Evolutionary conservation across 2,888 invertebrate species (phyloP).

Genomic region (Euproctis similis): DNA sequence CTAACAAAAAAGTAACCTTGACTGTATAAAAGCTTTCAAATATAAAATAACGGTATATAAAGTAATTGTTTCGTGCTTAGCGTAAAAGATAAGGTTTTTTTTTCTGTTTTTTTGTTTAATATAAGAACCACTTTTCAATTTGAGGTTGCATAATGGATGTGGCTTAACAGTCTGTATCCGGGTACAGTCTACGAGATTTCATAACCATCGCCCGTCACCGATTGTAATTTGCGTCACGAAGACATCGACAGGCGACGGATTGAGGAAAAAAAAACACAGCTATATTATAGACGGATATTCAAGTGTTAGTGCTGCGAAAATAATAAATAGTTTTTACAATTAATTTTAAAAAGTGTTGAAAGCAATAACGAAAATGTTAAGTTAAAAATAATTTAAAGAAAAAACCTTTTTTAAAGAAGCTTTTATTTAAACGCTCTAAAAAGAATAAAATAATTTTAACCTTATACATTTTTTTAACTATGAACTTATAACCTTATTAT

Average conservation of each 20-base stretch:
- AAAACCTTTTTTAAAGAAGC: too few species aligned
- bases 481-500: too few species aligned
- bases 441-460: too few species aligned
- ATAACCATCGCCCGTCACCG: slow-evolving; percentile 4
- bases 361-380: too few species aligned
- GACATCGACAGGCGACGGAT: neutral
- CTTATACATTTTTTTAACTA: too few species aligned
- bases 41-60: slow-evolving; percentile 5
- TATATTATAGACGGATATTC: neutral
- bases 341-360: too few species aligned
- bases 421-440: too few species aligned
- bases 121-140: slow-evolving; percentile 5
- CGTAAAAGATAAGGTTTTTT: neutral
- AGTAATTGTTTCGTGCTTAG: slow-evolving; percentile 2
- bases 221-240: slow-evolving; percentile 7
- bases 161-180: slow-evolving; percentile 7
- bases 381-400: too few species aligned
- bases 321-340: too few species aligned
- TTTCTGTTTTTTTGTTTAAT: too few species aligned
- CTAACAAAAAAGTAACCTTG: slow-evolving; percentile 6
- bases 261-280: neutral
- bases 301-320: too few species aligned
- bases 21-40: slow-evolving; percentile 4
- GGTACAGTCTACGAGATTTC: slow-evolving; percentile 6
- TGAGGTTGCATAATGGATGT: slow-evolving; percentile 5